These are phyloP conservation scores for Macaca mulatta DNA, from an alignment of 2,113 vertebrate genomes.

Conservation along the genomic window DNA sequence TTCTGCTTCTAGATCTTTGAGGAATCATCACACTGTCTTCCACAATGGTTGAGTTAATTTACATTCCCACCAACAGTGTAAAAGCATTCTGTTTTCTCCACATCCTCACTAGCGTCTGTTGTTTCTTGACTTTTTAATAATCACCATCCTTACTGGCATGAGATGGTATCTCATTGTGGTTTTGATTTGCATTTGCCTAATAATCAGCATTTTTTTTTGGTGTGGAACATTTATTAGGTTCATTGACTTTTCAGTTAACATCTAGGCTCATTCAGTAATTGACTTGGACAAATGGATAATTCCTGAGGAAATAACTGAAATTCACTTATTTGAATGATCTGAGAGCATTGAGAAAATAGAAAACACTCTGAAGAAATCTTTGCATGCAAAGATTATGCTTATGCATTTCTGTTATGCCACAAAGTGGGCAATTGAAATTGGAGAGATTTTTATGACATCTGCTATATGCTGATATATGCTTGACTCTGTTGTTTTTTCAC, in stretches of 20 bases:
- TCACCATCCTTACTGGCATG: too few relatives aligned
- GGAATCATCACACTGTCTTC: too few relatives aligned
- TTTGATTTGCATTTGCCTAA: too few relatives aligned
- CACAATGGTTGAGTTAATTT: too few relatives aligned
- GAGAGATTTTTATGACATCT: background rate
- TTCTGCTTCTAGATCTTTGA: too few relatives aligned
- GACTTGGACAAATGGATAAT: background rate
- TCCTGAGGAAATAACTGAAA: conserved; percentile 2
- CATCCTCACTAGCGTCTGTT: too few relatives aligned
- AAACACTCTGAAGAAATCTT: background rate
- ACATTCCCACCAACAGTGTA: too few relatives aligned
- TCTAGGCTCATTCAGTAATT: conserved; percentile 1
- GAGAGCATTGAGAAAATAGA: background rate
- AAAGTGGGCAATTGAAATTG: background rate
- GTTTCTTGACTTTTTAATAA: too few relatives aligned
- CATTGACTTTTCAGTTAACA: conserved; percentile 1
- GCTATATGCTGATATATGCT: background rate
- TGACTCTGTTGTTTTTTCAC: background rate
- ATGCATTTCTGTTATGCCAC: background rate
- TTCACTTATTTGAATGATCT: background rate
- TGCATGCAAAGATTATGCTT: background rate
- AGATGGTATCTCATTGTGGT: too few relatives aligned
- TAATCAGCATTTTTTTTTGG: background rate
- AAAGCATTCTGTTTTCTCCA: too few relatives aligned
- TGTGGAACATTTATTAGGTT: background rate